phyloP scores from a whole-genome alignment of 1,140 invertebrate species.

The Nixonia krombeini region DNA sequence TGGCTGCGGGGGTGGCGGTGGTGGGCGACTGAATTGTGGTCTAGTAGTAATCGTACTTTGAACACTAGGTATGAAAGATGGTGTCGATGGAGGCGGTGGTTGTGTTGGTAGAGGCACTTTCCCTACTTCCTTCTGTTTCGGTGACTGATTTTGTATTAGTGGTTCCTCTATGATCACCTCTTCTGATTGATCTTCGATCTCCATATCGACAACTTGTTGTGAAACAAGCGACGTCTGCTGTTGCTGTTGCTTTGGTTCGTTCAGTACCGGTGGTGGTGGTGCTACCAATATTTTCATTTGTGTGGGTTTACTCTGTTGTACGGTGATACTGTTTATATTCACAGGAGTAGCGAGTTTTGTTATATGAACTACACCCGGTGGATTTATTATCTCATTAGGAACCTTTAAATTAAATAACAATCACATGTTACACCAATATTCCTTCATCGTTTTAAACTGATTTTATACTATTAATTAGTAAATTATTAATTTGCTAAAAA shows the following conservation, averaged over 20 bases:
- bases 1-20: too few species aligned
- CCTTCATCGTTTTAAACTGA: too few species aligned
- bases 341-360: conserved; percentile 71
- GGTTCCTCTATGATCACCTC: conserved; percentile 64
- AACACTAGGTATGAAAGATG: conserved; percentile 53
- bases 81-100: conserved; percentile 47
- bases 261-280: conserved; percentile 60
- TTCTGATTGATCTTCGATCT: conserved; percentile 69
- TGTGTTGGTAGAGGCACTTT: conserved; percentile 12
- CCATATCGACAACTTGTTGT: conserved; percentile 68
- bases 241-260: conserved; percentile 55
- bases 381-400: conserved; percentile 68
- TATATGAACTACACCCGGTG: conserved; percentile 73
- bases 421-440: not conserved
- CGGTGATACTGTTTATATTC: conserved; percentile 38
- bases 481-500: too few species aligned
- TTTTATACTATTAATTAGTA: too few species aligned
- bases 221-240: conserved; percentile 10
- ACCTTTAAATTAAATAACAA: conserved; percentile 38
- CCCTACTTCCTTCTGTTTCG: conserved; percentile 24
- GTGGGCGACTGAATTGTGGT: conserved; percentile 40
- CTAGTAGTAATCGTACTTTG: conserved; percentile 7
- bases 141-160: conserved; percentile 35
- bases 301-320: conserved; percentile 14
- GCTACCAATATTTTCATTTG: conserved; percentile 66